A percentile compares a stretch with the other conserved stretches of the same genome.
phyloP scores from a whole-genome alignment of 2,113 vertebrate species.

The Alosa alosa region DNA sequence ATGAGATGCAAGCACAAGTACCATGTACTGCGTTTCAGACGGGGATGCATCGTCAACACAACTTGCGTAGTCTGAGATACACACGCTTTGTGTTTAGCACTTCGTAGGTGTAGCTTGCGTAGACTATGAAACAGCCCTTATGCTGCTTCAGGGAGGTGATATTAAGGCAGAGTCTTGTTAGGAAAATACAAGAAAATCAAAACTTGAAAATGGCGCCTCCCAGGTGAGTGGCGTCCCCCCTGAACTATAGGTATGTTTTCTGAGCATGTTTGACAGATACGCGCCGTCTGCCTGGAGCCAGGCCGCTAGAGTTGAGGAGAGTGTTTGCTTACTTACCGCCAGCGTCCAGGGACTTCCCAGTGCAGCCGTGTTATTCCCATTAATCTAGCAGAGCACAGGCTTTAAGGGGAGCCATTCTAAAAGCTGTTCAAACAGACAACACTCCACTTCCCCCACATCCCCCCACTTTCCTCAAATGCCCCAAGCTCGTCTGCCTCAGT shows the following conservation, averaged over 20 bases:
- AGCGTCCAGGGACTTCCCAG: conserved; percentile 34
- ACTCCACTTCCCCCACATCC: background rate
- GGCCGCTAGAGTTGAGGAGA: conserved; percentile 3
- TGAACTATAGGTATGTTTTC: background rate
- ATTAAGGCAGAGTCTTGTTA: background rate
- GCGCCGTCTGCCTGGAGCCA: conserved; percentile 20
- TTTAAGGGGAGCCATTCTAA: conserved; percentile 44
- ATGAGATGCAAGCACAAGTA: too few relatives aligned
- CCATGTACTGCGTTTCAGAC: too few relatives aligned
- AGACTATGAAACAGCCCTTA: background rate
- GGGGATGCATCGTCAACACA: too few relatives aligned
- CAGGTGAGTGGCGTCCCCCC: background rate
- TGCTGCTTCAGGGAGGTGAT: background rate
- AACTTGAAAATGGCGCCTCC: background rate
- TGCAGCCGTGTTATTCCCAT: conserved; percentile 40
- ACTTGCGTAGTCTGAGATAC: too few relatives aligned
- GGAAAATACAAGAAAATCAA: background rate
- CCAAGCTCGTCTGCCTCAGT: background rate
- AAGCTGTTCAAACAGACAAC: conserved; percentile 45
- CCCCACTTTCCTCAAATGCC: background rate
- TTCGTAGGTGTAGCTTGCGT: background rate
- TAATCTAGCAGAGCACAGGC: conserved; percentile 40
- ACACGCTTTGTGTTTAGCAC: too few relatives aligned
- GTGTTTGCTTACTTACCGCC: conserved; percentile 29
- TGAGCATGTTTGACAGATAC: background rate